phyloP scores from a whole-genome alignment of 2,888 invertebrate species.

The Phyllotreta striolata region DNA sequence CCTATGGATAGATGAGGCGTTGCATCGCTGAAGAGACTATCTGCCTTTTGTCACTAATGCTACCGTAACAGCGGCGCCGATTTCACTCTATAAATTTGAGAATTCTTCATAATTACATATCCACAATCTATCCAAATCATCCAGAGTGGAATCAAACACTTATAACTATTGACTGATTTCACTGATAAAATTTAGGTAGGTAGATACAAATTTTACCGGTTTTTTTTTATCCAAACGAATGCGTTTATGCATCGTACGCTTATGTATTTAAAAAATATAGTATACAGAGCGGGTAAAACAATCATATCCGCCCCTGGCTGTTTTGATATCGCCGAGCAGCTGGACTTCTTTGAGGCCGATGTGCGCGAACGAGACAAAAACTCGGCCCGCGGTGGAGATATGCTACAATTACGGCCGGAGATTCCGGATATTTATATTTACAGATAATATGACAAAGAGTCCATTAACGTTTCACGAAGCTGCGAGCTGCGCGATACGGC shows the following conservation, averaged over 20 bases:
- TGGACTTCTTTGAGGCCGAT: constrained; percentile 9
- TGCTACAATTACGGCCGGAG: constrained; percentile 38
- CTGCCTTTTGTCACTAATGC: constrained; percentile 52
- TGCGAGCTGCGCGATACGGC: constrained; percentile 26
- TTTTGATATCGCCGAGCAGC: constrained; percentile 3
- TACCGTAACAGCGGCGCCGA: constrained; percentile 6
- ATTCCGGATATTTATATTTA: constrained; percentile 43
- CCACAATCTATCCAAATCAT: no score
- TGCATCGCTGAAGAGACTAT: constrained; percentile 38
- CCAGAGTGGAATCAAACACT: no score
- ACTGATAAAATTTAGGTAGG: no score
- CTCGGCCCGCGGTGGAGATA: constrained; percentile 32
- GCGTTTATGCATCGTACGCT: no score
- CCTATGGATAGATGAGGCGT: constrained; percentile 46
- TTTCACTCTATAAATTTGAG: no score
- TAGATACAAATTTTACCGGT: no score
- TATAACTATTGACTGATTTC: no score
- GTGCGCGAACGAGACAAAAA: constrained; percentile 10
- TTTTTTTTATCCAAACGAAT: no score
- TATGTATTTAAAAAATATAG: no score
- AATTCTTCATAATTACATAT: no score
- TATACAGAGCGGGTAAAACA: constrained; percentile 1
- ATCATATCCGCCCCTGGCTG: not conserved
- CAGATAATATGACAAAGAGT: constrained; percentile 42
- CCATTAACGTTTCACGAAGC: constrained; percentile 34